Base-by-base conservation (phyloP, 2,888 invertebrate species). In the Phortica magna region DNA sequence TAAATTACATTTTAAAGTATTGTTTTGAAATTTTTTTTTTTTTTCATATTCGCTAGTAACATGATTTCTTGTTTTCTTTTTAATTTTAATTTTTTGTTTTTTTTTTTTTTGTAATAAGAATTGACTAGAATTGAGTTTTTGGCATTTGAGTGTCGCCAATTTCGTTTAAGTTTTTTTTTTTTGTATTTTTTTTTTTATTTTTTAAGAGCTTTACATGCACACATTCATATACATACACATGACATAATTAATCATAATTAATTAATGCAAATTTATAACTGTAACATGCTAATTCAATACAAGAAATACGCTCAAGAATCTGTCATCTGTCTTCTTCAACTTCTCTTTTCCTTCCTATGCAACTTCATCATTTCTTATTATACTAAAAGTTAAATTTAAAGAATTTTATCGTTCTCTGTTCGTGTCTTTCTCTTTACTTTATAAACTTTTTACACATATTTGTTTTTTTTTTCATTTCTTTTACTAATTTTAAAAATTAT, bases 401-500 rank as follows among this genome's bases (percentile, higher is more conserved):
- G 10, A 48, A 2, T 14, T 9, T 14, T 6, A 48, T 31, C 31
- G 31, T 31, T 31, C 31, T 31, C 31, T 31, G 48, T 10, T 48
- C 48, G 12, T 48, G 22, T 53, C 19, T 14, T 55, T 71, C 7
- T 48, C 48, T 19, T 55, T 55, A 42, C 12, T 48, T 31, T 48
- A 53, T 22, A 19, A 53, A 48, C 53, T 48, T 70, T 22, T 64
- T 42, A 41, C n/a, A 72, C 17, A 31, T 57, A 9, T 6, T 31
- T 73, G 61, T 74, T 75, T 64, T 73, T 75, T 78, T 79, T 78
- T 65, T 42, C 75, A 68, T 76, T 73, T 72, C 31, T 68, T 71
- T 75, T 82, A 83, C 85, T 90, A 90, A 90, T 88, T 89, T 90
- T 91, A 86, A 88, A 90, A 90, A 90, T 90, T 88, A 89, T 88